Evolutionary conservation across 1,140 invertebrate genomes (phyloP).

Genomic region (Pseudomyrmex concolor): DNA sequence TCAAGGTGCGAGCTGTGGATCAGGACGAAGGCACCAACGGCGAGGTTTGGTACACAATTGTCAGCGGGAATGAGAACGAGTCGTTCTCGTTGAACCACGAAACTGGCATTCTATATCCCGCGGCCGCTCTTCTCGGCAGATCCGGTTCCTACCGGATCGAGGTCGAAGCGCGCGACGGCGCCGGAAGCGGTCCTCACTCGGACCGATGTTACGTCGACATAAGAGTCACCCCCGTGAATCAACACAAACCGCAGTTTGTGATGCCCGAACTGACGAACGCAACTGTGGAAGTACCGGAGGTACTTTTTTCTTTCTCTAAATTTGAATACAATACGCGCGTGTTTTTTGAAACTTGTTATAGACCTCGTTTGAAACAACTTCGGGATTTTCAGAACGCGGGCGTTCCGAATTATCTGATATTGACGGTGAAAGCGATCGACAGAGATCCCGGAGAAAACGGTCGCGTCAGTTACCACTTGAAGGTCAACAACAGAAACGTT

Average conservation of each 20-base stretch:
- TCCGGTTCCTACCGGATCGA: constrained; percentile 88
- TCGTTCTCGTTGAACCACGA: constrained; percentile 90
- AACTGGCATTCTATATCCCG: constrained; percentile 92
- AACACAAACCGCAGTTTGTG: constrained; percentile 93
- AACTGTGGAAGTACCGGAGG: constrained; percentile 92
- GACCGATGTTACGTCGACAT: constrained; percentile 91
- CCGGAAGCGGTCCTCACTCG: constrained; percentile 87
- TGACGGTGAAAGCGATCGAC: constrained; percentile 93
- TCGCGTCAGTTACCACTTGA: constrained; percentile 92
- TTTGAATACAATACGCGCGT: no score
- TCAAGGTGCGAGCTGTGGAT: constrained; percentile 89
- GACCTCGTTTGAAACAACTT: no score
- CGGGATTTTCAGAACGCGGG: constrained; percentile 88
- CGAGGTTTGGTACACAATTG: constrained; percentile 90
- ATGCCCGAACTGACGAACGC: constrained; percentile 91
- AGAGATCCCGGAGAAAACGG: constrained; percentile 94
- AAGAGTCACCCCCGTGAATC: constrained; percentile 92
- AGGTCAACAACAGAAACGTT: constrained; percentile 91
- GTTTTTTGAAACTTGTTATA: background rate
- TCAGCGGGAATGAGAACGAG: constrained; percentile 89
- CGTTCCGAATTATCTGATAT: constrained; percentile 89
- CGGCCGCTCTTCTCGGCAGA: constrained; percentile 88
- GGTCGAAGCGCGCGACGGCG: constrained; percentile 91
- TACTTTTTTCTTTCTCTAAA: constrained; percentile 75
- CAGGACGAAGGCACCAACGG: constrained; percentile 91